Base-by-base conservation (phyloP, 1,140 invertebrate genomes). In the Scaptomyza graminum region DNA sequence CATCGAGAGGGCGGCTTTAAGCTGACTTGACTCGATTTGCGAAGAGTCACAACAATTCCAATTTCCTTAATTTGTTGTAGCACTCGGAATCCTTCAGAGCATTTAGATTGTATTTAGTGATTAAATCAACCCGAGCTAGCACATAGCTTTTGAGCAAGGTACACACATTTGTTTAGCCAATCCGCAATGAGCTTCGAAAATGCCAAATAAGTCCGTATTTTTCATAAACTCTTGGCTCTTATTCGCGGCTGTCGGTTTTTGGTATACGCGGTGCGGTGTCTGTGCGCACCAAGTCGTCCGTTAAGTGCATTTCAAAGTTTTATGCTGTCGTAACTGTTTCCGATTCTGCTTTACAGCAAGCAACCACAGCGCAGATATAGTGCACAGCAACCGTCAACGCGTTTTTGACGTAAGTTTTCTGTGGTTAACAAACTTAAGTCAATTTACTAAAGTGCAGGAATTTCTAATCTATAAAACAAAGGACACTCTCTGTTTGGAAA, bases 131-230 rank as follows among this genome's bases (percentile, higher is more conserved):
- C 28, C 6, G 28, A 6, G 5, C 6, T 28, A 28, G 28, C 28
- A 28, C 3, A 28, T 28, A 28, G 7, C 28, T 7, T 7, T 28
- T 28, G 28, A 6, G 28, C 25, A 28, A 2, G 6, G 25, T 28
- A 28, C 25, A 4, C 25, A 4, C 28, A 28, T 7, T 7, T 28
- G 28, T 28, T 28, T 5, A 28, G 5, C 5, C 9, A 57, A 77
- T 69, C 61, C 60, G 18, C 2, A 22, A 22, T 22, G 18, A 62
- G 76, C 60, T 79, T 70, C 76, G 71, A 79, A 66, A 34, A 28
- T 7, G 5, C 28, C 5, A 61, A 79, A 79, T 79, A 79, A 67
- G 68, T 79, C 74, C 46, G 71, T 43, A 56, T 79, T 74, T 66
- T 44, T 11, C 31, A 12, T 37, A 3, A 37, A 41, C 37, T 41